phyloP scores from a whole-genome alignment of 2,113 vertebrate species.

The Hypomesus transpacificus region DNA sequence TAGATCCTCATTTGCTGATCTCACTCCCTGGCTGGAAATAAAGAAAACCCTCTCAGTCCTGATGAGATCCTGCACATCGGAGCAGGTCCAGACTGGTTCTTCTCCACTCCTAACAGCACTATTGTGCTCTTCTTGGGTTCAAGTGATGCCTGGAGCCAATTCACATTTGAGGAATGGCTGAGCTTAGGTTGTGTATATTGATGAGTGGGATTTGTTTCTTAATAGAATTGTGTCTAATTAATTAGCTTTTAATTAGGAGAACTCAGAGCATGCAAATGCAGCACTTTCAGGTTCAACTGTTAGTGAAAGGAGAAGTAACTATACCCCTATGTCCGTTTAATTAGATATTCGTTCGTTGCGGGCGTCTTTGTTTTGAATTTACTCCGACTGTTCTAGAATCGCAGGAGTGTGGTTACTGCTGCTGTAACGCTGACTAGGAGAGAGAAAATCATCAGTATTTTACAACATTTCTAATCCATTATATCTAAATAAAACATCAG shows the following conservation, averaged over 20 bases:
- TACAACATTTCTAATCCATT: too few species aligned
- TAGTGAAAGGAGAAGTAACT: slow-evolving; percentile 60
- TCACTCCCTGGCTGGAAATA: slow-evolving; percentile 35
- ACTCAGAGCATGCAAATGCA: slow-evolving; percentile 73
- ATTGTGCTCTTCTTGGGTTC: slow-evolving; percentile 62
- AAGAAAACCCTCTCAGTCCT: slow-evolving; percentile 61
- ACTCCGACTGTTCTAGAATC: slow-evolving; percentile 3
- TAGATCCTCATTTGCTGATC: slow-evolving; percentile 27
- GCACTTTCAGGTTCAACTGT: slow-evolving; percentile 65
- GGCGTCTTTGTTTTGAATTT: slow-evolving; percentile 32
- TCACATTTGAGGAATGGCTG: slow-evolving; percentile 64
- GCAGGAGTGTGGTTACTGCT: too few species aligned
- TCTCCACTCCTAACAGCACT: slow-evolving; percentile 52
- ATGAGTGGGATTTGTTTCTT: slow-evolving; percentile 77
- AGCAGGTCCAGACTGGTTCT: slow-evolving; percentile 53
- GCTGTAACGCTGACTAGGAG: too few species aligned
- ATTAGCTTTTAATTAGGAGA: slow-evolving; percentile 79
- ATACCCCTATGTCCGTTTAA: slow-evolving; percentile 50
- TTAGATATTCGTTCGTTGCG: slow-evolving; percentile 48
- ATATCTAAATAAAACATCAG: too few species aligned
- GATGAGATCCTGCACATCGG: slow-evolving; percentile 61
- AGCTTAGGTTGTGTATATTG: slow-evolving; percentile 74
- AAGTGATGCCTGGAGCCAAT: slow-evolving; percentile 56
- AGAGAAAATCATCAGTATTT: too few species aligned
- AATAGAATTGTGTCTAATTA: slow-evolving; percentile 82